Evolutionary conservation across 37 sponge, comb jelly and placozoan genomes (phyloP).

Genomic region (Theonella swinhoei): DNA sequence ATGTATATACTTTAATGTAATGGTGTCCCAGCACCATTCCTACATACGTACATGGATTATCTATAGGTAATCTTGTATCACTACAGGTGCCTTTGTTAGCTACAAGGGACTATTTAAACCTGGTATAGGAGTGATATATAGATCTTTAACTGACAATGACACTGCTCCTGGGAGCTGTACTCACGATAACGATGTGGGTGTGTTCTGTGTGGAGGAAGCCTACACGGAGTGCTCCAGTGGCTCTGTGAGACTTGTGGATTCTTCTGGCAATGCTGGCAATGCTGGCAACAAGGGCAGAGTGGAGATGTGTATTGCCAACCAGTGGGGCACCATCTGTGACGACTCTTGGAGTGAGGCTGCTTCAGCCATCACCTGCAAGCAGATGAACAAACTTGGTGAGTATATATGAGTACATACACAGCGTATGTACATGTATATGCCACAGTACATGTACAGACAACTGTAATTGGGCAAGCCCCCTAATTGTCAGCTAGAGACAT

Average conservation of each 20-base stretch:
- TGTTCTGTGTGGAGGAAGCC: conserved; percentile 7
- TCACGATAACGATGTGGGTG: background rate
- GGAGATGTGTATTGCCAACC: background rate
- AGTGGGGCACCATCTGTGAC: conserved; percentile 9
- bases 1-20: no score
- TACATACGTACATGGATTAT: no score
- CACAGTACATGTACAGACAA: no score
- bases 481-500: no score
- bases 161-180: no score
- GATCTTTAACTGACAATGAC: no score
- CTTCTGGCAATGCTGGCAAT: background rate
- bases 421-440: no score
- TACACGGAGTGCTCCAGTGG: conserved; percentile 5
- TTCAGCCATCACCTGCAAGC: no score
- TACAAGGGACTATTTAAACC: background rate
- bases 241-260: conserved; percentile 2
- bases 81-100: background rate
- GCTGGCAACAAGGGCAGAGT: background rate
- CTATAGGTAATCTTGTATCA: no score
- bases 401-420: no score
- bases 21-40: no score
- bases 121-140: background rate
- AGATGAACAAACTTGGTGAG: background rate
- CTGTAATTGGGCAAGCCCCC: no score
- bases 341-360: background rate